Percentiles rank a stretch among this genome's conserved stretches.
Evolutionary conservation across 2,797 vertebrate genomes (phyloP).

Genomic region (Mormyrus hasselquistii): DNA sequence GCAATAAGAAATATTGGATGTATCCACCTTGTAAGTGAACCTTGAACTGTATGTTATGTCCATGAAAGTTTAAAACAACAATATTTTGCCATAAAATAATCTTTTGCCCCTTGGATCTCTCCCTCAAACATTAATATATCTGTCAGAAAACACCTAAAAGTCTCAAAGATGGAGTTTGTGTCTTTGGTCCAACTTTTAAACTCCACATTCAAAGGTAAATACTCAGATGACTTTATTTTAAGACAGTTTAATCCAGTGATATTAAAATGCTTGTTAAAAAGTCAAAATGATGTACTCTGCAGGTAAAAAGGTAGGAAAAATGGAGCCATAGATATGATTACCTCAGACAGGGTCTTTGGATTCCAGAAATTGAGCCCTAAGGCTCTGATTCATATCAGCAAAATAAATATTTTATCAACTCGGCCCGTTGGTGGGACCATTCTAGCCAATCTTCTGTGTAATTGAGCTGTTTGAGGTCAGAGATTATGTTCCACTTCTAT

Average conservation of each 20-base stretch:
- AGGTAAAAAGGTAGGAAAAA: neutral
- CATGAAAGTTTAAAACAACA: neutral
- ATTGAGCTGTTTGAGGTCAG: slow-evolving; percentile 25
- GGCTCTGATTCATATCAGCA: slow-evolving; percentile 34
- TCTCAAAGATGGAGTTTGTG: neutral
- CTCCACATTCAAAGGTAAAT: neutral
- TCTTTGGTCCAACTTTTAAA: neutral
- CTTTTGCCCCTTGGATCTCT: neutral
- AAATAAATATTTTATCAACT: slow-evolving; percentile 41
- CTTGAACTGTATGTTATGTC: neutral
- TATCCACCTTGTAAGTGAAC: neutral
- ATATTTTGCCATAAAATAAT: neutral
- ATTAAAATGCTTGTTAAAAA: neutral
- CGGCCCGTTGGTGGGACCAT: slow-evolving; percentile 29
- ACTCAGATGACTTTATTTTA: neutral
- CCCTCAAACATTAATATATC: neutral
- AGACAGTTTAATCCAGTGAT: neutral
- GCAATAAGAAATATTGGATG: neutral
- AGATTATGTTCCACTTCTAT: slow-evolving; percentile 17
- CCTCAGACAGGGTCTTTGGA: slow-evolving; percentile 21
- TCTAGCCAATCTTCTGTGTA: slow-evolving; percentile 29
- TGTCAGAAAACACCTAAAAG: neutral
- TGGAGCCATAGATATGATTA: slow-evolving; percentile 15
- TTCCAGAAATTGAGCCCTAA: slow-evolving; percentile 23
- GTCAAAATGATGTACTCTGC: neutral